These are phyloP conservation scores for Probosciger aterrimus DNA, from an alignment of 2,113 vertebrate species.

Conservation along the genomic window DNA sequence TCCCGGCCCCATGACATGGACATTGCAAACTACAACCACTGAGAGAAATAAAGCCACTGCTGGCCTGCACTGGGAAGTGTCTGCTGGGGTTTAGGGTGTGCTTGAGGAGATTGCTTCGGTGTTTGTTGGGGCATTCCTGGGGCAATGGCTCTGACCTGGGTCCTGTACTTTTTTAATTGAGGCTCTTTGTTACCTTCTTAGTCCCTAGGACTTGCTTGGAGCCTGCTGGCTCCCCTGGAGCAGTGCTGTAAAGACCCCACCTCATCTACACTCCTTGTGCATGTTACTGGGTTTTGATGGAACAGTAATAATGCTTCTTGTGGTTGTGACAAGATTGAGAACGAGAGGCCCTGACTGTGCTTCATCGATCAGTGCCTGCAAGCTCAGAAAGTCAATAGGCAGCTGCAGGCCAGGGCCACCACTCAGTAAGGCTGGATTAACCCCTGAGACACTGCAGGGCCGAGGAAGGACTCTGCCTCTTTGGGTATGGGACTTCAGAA, in stretches of 20 bases:
- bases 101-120: not conserved
- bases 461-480: not conserved
- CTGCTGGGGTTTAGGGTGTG: not conserved
- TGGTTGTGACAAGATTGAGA: not conserved
- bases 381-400: not conserved
- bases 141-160: not conserved
- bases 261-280: not conserved
- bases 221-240: fast-evolving
- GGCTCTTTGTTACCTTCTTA: not conserved
- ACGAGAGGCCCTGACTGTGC: not conserved
- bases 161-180: not conserved
- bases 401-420: not conserved
- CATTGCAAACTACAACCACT: fast-evolving
- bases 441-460: not conserved
- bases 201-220: not conserved
- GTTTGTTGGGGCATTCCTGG: too few relatives aligned
- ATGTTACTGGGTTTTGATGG: not conserved
- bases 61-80: not conserved
- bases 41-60: not conserved
- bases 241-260: not conserved
- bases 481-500: fast-evolving
- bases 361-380: not conserved
- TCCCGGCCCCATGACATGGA: fast-evolving
- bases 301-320: not conserved
- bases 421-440: not conserved